Evolutionary conservation across 2,113 vertebrate genomes (phyloP), one percentile per base, ranked within the genome.

Genomic region (Morone chrysops): DNA sequence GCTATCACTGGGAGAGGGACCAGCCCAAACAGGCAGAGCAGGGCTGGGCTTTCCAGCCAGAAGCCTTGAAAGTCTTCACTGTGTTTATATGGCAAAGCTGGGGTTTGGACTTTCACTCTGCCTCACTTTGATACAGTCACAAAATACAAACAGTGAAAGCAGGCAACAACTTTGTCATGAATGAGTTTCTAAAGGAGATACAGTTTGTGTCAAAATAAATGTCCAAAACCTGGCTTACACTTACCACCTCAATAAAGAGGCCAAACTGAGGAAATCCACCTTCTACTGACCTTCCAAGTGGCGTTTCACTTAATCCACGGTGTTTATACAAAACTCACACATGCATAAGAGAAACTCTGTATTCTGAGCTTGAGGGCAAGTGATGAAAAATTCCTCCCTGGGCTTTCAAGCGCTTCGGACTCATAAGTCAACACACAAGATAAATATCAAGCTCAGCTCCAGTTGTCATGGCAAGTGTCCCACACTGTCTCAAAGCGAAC

Each of bases 1-100:
- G 95, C 92, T 92, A 95, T 96, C 95, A 95, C 88, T 89, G 90
- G 86, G 83, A 0, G 1, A 69, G 78, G 85, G 2, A 94, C 96
- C 94, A 93, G 97, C 94, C 94, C 90, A 90, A 14, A 96, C 97
- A 97, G 1, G 97, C 84, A 93, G 65, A 80, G 80, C 80, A 90
- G 94, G 93, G 94, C 93, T 93, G 92, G 93, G 93, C 90, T 87
- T 87, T 94, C 38, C 75, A 95, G 88, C 94, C 95, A 95, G 93
- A 93, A 93, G 94, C 93, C 82, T 92, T 91, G 89, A 90, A 93
- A 91, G 88, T 85, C 92, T 88, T 93, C 81, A 88, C 87, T 81
- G 91, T 92, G 82, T 93, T 94, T 93, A 91, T 80, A 87, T 90
- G 87, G 90, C 93, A 93, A 91, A 85, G 80, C 62, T 73, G 71